Evolutionary conservation across 2,797 vertebrate species (phyloP), one percentile per base, ranked within the genome.

Genomic region (Macropodus opercularis): DNA sequence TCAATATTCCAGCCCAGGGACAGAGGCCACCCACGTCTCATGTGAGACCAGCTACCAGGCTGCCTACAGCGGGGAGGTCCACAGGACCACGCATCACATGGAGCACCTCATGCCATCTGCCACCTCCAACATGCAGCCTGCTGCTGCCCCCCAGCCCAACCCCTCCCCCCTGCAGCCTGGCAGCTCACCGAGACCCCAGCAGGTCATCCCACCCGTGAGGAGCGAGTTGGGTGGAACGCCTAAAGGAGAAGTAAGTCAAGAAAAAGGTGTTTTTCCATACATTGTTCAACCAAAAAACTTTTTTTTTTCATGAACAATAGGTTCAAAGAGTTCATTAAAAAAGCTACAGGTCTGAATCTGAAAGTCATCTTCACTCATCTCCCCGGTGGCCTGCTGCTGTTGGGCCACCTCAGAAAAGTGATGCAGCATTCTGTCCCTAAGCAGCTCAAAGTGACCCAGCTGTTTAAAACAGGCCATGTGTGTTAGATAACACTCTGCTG

Each of bases 1-100:
- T 63, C 83, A 92, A 4, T 92, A 90, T 52, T 80, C 91, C 69
- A 87, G 92, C 65, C 91, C 91, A 12, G 92, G 90, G 21, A 90
- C 90, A 35, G 91, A 88, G 11, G 71, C 76, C 36, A 48, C 63
- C 31, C 55, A 61, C 2, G 76, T 91, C 8, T 85, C 89, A 21
- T 88, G 90, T 65, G 94, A 95, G 75, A 89, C 94, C 86, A 94
- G 94, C 87, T 95, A 96, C 77, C 93, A 93, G 84, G 91, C 94
- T 10, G 90, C 95, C 84, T 96, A 94, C 89, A 93, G 85, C 1
- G 92, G 92, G 52, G 95, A 92, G 29, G 39, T 63, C 22, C 71
- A 89, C 73, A 87, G 72, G 48, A 81, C 88, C 61, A 58, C 14
- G 34, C 78, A 79, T 34, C 81, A 87, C 59, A 81, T 19, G 27